Evolutionary conservation across 2,797 vertebrate species (phyloP).

Genomic region (Mus spretus): DNA sequence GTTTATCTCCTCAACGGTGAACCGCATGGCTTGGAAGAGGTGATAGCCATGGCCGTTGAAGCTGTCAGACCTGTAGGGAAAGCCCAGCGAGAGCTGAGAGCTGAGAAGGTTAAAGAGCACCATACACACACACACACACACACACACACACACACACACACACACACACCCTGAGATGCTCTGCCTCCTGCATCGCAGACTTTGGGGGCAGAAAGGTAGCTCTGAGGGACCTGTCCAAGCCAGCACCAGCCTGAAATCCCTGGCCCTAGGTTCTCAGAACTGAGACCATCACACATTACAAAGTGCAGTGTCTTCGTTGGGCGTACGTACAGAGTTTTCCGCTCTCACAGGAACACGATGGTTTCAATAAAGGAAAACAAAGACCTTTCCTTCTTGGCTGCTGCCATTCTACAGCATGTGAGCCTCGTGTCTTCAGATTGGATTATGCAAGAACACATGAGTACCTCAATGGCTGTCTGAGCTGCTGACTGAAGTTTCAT

Average conservation of each 20-base stretch:
- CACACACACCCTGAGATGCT: background rate
- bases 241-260: background rate
- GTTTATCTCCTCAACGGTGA: conserved; percentile 86
- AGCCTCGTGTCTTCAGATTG: no score
- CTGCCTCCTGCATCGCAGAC: background rate
- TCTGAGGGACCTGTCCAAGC: background rate
- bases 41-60: conserved; percentile 79
- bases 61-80: background rate
- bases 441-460: no score
- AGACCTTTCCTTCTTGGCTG: no score
- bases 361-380: no score
- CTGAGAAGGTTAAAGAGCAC: background rate
- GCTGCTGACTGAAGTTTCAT: no score
- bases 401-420: no score
- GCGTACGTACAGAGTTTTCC: no score
- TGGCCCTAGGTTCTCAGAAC: background rate
- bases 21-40: conserved; percentile 85
- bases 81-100: background rate
- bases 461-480: no score
- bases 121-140: no score
- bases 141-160: no score
- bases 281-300: background rate
- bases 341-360: background rate
- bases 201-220: background rate
- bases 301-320: background rate